Base-by-base conservation (phyloP, 1,140 invertebrate genomes). In the Apis dorsata region DNA sequence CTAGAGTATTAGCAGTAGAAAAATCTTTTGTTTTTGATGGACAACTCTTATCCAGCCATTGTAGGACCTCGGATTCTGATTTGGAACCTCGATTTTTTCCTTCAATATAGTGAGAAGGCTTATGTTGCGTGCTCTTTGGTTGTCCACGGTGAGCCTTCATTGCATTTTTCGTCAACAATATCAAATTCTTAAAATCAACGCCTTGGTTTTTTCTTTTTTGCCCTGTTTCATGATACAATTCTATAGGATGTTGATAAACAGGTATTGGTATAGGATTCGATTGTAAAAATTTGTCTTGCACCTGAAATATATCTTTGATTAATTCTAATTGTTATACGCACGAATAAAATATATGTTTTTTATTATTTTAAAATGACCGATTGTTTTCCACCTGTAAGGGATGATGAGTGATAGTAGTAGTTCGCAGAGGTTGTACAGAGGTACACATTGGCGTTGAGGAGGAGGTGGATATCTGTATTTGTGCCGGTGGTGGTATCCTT, bases 161-260 rank as follows among this genome's bases (percentile, higher is more conserved):
- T 0, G 90, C 92, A 49, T 85, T 93, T 59, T 93, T 94, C 2
- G 93, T 94, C 53, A 94, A 49, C 0, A 94, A 66, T 63, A 94
- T 94, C 1, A 94, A 83, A 83, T 94, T 94, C 28, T 91, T 93
- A 55, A 93, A 93, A 71, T 94, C 93, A 1, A 92, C 92, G 0
- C 93, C 93, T 24, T 93, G 92, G 28, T 73, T 91, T 60, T 93
- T 93, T 0, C 91, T 84, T 5, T 91, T 88, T 44, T 91, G 88
- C 0, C 82, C n/a, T 0, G 86, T 62, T 8, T 92, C 92, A 3
- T 88, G 90, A 34, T 93, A 92, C 7, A 91, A 21, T 13, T 94
- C 93, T 0, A 87, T 74, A 0, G 91, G 89, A 49, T 91, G 89
- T 51, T 94, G 93, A 66, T 93, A 94, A 4, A 94, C 90, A 0